Evolutionary conservation across 2,113 vertebrate genomes (phyloP).

Genomic region (Dolichotis patagonum): DNA sequence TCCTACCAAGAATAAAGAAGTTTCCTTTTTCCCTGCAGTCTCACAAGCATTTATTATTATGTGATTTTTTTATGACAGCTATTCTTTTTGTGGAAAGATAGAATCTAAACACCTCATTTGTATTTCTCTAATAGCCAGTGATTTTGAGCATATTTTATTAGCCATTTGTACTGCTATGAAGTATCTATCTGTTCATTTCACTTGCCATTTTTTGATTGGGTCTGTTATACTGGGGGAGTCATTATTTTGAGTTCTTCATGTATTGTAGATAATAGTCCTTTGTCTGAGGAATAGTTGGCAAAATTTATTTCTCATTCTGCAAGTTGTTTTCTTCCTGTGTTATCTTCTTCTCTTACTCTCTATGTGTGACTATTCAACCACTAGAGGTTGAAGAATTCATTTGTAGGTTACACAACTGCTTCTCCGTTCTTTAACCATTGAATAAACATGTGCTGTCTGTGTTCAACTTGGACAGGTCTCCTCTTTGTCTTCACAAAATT

Average conservation of each 20-base stretch:
- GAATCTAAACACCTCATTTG: not conserved
- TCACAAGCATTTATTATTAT: not conserved
- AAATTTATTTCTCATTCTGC: not conserved
- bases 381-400: not conserved
- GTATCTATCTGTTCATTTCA: not conserved
- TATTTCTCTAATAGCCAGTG: not conserved
- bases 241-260: not conserved
- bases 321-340: not conserved
- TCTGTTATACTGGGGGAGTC: not conserved
- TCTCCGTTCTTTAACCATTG: not conserved
- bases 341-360: not conserved
- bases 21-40: not conserved
- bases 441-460: not conserved
- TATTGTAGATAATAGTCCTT: not conserved
- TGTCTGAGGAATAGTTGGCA: not conserved
- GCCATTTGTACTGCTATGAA: not conserved
- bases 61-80: not conserved
- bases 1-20: not conserved
- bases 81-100: not conserved
- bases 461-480: not conserved
- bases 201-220: not conserved
- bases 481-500: not conserved
- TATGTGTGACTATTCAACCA: not conserved
- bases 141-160: not conserved
- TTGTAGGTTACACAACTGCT: not conserved